Evolutionary conservation across 1,140 invertebrate species (phyloP), one percentile per base, ranked within the genome.

Genomic region (Triops longicaudatus): DNA sequence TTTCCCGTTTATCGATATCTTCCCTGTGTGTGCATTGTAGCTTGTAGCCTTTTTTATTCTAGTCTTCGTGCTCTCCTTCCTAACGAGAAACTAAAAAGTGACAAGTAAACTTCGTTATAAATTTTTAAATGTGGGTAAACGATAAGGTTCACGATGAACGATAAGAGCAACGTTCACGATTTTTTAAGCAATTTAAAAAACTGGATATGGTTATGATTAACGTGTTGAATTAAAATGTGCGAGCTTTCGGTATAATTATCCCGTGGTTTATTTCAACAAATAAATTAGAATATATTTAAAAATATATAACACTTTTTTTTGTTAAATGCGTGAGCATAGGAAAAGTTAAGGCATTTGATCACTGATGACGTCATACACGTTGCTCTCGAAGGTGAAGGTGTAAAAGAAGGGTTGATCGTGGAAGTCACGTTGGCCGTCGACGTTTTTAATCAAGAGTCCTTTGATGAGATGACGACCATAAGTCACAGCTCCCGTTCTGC

Each of bases 381-480:
- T 63, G 14, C 9, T 22, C 17, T 63, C 50, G 50, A 63, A 22
- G 10, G 75, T 75, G 42, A 84, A 84, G 1, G 80, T 81, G 78
- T 88, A 88, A 79, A 87, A 86, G 78, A 86, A 85, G 9, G 84
- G 82, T 79, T 85, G 82, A 79, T 88, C 86, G 78, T 85, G 83
- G 79, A 97, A 97, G 83, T 95, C 91, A 82, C 95, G 90, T 14
- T 90, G 88, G 75, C 90, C 88, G 79, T 92, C 90, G 22, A 96
- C 88, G 84, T 98, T 94, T 75, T 89, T 86, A 28, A 98, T 87
- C 7, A 97, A 89, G 76, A 92, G 86, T 11, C 93, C 93, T 81
- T 92, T 90, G 1, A 97, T 84, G 6, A 98, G 85, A 82, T 92
- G 90, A 27, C 89, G 87, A 17, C 92, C 94, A 84, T 96, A 97